Conservation (phyloP, 2,888 invertebrate species). For the Geotrupes spiniger region DNA sequence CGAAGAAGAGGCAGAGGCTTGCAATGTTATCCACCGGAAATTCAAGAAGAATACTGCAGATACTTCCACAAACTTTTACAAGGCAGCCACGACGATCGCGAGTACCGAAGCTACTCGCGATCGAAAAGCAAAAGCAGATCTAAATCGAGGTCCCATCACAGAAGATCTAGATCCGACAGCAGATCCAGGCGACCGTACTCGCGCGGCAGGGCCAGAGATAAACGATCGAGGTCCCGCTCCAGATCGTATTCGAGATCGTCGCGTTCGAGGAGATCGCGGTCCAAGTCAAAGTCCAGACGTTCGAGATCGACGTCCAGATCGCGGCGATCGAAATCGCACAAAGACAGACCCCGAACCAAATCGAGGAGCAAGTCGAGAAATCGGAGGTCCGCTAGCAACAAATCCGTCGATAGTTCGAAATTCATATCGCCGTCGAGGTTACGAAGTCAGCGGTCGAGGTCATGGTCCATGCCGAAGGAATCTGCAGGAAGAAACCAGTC, state of each 20-base stretch:
- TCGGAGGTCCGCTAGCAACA: slow-evolving; percentile 28
- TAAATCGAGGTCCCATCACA: slow-evolving; percentile 23
- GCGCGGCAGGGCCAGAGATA: slow-evolving; percentile 33
- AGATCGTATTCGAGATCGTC: slow-evolving; percentile 40
- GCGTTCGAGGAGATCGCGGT: slow-evolving; percentile 29
- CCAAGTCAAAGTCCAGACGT: slow-evolving; percentile 24
- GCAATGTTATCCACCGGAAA: slow-evolving; percentile 34
- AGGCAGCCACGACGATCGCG: slow-evolving; percentile 52
- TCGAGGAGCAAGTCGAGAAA: slow-evolving; percentile 21
- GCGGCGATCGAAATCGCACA: slow-evolving; percentile 18
- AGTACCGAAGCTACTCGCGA: slow-evolving; percentile 49
- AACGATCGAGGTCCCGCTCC: slow-evolving; percentile 25
- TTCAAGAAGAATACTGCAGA: slow-evolving; percentile 54
- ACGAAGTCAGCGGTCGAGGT: slow-evolving; percentile 52
- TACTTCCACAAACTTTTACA: slow-evolving; percentile 62
- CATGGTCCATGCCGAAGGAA: slow-evolving; percentile 60
- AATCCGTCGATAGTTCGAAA: slow-evolving; percentile 43
- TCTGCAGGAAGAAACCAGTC: slow-evolving; percentile 47
- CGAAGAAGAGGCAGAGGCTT: slow-evolving; percentile 30
- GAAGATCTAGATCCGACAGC: slow-evolving; percentile 24
- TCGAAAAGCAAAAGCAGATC: slow-evolving; percentile 33
- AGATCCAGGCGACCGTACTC: slow-evolving; percentile 30
- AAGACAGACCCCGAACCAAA: slow-evolving; percentile 15
- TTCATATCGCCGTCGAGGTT: slow-evolving; percentile 44
- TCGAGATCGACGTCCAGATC: slow-evolving; percentile 29